phyloP scores from a whole-genome alignment of 2,888 invertebrate species.

The Papilio protenor region DNA sequence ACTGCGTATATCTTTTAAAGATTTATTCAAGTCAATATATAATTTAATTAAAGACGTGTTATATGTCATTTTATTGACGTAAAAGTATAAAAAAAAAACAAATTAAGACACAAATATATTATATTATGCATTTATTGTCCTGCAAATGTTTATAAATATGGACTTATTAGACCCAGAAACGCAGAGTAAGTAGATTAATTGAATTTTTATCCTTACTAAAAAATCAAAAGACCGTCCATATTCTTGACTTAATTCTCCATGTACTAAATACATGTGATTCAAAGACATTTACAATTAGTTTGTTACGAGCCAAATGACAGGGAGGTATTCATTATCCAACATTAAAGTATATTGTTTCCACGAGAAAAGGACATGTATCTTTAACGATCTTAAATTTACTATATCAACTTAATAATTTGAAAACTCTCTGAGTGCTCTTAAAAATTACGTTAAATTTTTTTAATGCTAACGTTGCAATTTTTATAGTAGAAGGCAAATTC shows the following conservation, averaged over 20 bases:
- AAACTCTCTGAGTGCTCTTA: constrained; percentile 39
- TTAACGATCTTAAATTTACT: constrained; percentile 50
- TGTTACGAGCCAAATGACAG: constrained; percentile 42
- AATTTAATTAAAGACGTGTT: background rate
- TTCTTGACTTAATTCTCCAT: background rate
- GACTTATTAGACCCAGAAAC: too few relatives aligned
- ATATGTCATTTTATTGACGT: background rate
- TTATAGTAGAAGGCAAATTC: too few relatives aligned
- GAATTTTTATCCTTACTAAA: background rate
- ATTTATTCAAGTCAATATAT: background rate
- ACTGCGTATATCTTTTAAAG: background rate
- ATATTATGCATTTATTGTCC: too few relatives aligned
- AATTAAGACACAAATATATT: too few relatives aligned
- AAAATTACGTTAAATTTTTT: background rate
- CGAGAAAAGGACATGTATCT: constrained; percentile 47
- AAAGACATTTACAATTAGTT: constrained; percentile 18
- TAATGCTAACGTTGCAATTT: background rate
- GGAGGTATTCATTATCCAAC: constrained; percentile 50
- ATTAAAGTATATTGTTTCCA: constrained; percentile 54
- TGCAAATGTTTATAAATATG: too few relatives aligned
- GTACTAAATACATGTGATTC: background rate
- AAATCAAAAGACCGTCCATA: background rate
- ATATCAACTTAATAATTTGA: constrained; percentile 47
- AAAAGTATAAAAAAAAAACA: too few relatives aligned
- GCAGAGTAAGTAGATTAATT: too few relatives aligned